A percentile compares a stretch with the other conserved stretches of the same genome.
phyloP scores from a whole-genome alignment of 2,888 invertebrate genomes.

The Marronus borbonicus region DNA sequence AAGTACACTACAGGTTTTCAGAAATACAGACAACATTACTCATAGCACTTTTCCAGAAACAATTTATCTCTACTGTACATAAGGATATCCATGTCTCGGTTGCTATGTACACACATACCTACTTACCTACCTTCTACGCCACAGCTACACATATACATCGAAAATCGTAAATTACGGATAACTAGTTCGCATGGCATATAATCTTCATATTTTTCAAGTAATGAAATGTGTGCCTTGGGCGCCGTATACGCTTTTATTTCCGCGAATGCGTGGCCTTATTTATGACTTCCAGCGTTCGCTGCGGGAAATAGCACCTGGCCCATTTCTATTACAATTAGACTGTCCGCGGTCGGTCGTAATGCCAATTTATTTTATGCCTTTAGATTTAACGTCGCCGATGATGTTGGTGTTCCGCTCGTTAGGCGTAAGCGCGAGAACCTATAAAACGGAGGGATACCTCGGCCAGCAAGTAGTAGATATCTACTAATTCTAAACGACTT shows the following conservation, averaged over 20 bases:
- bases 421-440: background rate
- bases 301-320: constrained; percentile 32
- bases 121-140: background rate
- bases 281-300: constrained; percentile 26
- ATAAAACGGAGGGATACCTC: background rate
- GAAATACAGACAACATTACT: no score
- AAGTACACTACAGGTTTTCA: no score
- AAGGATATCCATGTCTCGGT: background rate
- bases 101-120: background rate
- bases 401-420: constrained; percentile 9
- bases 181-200: constrained; percentile 41
- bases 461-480: background rate
- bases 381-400: constrained; percentile 25
- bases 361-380: constrained; percentile 30
- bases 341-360: constrained; percentile 30
- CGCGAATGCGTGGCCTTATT: constrained; percentile 40
- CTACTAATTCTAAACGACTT: background rate
- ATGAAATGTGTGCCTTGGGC: constrained; percentile 44
- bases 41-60: background rate
- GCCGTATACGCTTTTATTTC: constrained; percentile 44
- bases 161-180: constrained; percentile 39
- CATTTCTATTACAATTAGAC: constrained; percentile 38
- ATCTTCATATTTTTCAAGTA: constrained; percentile 46
- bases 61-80: background rate
- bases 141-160: background rate